Conservation (phyloP, 2,888 invertebrate species). For the Neoascia interrupta region DNA sequence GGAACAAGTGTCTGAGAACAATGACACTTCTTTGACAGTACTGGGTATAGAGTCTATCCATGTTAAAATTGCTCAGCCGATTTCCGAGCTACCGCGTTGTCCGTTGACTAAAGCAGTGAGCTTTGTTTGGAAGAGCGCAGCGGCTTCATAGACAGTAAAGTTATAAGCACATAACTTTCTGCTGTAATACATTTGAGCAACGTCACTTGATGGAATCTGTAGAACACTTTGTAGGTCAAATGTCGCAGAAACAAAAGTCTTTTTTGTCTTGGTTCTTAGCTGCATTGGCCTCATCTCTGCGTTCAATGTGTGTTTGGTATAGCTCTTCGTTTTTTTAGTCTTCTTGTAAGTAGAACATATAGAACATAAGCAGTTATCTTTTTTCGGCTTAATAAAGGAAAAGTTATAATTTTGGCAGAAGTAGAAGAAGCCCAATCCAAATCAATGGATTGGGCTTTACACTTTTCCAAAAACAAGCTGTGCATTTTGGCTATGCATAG, state of each 20-base stretch:
- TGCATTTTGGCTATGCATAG: constrained; percentile 9
- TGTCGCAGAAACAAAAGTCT: constrained; percentile 70
- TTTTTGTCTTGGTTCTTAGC: constrained; percentile 21
- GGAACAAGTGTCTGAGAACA: constrained; percentile 70
- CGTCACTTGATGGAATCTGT: constrained; percentile 73
- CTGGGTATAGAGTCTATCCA: constrained; percentile 48
- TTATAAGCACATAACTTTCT: constrained; percentile 72
- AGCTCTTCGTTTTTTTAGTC: constrained; percentile 18
- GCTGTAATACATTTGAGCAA: constrained; percentile 72
- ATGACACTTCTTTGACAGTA: constrained; percentile 4
- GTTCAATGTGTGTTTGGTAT: constrained; percentile 2
- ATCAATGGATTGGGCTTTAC: constrained; percentile 1
- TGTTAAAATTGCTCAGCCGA: constrained; percentile 72
- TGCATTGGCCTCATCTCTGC: constrained; percentile 18
- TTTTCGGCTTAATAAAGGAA: constrained; percentile 25
- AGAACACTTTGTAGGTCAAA: constrained; percentile 73
- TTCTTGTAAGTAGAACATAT: constrained; percentile 12
- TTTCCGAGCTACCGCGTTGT: constrained; percentile 15
- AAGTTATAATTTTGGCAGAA: constrained; percentile 24
- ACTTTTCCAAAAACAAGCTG: constrained; percentile 22
- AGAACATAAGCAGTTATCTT: constrained; percentile 22
- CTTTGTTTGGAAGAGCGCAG: constrained; percentile 72
- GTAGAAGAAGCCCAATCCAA: constrained; percentile 1
- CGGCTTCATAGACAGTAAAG: constrained; percentile 73
- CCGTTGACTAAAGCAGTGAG: constrained; percentile 37